phyloP scores from a whole-genome alignment of 2,113 vertebrate genomes.

The Zingel zingel region DNA sequence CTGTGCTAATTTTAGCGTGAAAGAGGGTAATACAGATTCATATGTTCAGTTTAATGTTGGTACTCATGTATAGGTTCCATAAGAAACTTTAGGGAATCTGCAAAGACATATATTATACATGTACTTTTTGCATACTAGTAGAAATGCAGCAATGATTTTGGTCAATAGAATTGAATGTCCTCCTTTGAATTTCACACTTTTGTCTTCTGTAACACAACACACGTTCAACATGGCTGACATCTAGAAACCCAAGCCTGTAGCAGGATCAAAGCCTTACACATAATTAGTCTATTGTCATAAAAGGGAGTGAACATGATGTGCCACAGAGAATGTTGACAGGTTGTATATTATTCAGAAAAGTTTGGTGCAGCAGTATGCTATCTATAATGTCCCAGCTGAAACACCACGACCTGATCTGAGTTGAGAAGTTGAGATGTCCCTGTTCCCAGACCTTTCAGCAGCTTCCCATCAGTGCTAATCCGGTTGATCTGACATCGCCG shows the following conservation, averaged over 20 bases:
- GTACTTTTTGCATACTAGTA: neutral
- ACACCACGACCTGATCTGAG: neutral
- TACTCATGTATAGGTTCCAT: neutral
- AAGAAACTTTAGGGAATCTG: neutral
- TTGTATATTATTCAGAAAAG: neutral
- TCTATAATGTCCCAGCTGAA: neutral
- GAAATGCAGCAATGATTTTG: neutral
- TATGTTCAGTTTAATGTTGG: neutral
- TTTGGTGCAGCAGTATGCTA: neutral
- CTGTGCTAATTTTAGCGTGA: neutral
- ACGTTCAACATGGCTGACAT: neutral
- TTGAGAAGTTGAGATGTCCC: slow-evolving; percentile 37
- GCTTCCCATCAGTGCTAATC: slow-evolving; percentile 74
- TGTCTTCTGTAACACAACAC: neutral
- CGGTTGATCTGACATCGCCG: slow-evolving; percentile 62
- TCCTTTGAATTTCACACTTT: neutral
- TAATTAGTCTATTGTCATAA: neutral
- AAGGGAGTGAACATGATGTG: neutral
- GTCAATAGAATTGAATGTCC: neutral
- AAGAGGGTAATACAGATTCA: neutral
- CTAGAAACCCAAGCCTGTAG: neutral
- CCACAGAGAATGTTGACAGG: neutral
- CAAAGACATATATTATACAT: neutral
- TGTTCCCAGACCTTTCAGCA: slow-evolving; percentile 62
- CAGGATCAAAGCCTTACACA: neutral